Evolutionary conservation across 2,888 invertebrate species (phyloP), one percentile per base, ranked within the genome.

Genomic region (Spodoptera littoralis): DNA sequence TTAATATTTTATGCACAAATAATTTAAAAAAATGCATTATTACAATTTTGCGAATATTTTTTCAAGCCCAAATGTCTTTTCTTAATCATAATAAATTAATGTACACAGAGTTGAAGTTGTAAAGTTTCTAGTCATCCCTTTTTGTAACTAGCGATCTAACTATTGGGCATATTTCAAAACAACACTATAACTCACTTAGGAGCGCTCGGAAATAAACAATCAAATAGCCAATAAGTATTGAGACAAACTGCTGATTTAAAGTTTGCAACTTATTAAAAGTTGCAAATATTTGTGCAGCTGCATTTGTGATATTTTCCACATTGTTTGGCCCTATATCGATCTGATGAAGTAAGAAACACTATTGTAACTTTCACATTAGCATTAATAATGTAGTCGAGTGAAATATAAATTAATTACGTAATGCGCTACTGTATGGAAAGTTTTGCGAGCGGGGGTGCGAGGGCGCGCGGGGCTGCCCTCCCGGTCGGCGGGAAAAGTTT

Each of bases 401-500:
- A 75, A 83, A 87, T 88, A 87, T 86, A 88, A 89, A 87, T 88
- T 85, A 88, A 89, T 88, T 84, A 87, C 84, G 88, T 86, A 87
- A 90, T 86, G 81, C 85, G 84, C 88, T 87, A 87, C 85, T 84
- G 84, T 84, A 83, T 78, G 87, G 85, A 90, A 92, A 92, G 88
- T 91, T 92, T 87, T n/a, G 24, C 36, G 65, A 48, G 62, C 54
- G 62, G 60, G 71, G 66, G 56, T 22, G 63, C 56, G 73, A 70
- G 64, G 58, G 65, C 52, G 72, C 64, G 76, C 62, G 76, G 63
- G 65, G 47, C 41, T 58, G 50, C 55, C 47, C 59, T 46, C 64
- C 73, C 66, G 75, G 63, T 65, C 84, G 85, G 88, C 87, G 89
- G 88, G 89, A 89, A 89, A 89, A 89, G 70, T 89, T 89, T 84